A percentile compares a stretch with the other conserved stretches of the same genome.
Evolutionary conservation across 2,113 vertebrate genomes (phyloP).

Genomic region (Gobius niger): DNA sequence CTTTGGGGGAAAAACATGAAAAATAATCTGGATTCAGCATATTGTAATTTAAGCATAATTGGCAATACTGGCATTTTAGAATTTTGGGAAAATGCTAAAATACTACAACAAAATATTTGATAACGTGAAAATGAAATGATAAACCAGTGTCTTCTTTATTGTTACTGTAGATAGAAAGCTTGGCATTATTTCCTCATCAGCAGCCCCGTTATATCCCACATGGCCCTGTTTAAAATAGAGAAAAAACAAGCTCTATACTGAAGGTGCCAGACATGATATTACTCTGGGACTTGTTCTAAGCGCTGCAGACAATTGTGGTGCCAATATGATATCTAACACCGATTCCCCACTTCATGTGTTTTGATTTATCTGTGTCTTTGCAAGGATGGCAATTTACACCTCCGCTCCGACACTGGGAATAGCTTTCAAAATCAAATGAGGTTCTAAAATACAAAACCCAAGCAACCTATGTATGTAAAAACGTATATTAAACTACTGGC

Average conservation of each 20-base stretch:
- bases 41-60: no score
- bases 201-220: neutral
- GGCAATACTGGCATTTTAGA: no score
- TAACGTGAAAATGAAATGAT: neutral
- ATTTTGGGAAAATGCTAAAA: neutral
- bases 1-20: no score
- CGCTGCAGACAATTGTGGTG: slow-evolving; percentile 12
- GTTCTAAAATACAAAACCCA: slow-evolving; percentile 3
- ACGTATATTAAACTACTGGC: neutral
- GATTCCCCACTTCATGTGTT: slow-evolving; percentile 16
- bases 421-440: slow-evolving; percentile 23
- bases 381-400: slow-evolving; percentile 44
- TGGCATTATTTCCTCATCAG: slow-evolving; percentile 15
- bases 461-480: neutral
- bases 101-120: neutral
- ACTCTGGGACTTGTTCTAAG: slow-evolving; percentile 16
- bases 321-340: slow-evolving; percentile 13
- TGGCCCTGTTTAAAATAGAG: slow-evolving; percentile 35
- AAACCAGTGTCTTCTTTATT: slow-evolving; percentile 7
- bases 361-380: slow-evolving; percentile 31
- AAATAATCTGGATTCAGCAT: no score
- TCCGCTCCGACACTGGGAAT: slow-evolving; percentile 10
- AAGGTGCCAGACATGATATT: slow-evolving; percentile 29
- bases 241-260: slow-evolving; percentile 12
- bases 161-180: slow-evolving; percentile 4